Evolutionary conservation across 2,113 vertebrate genomes (phyloP).

Genomic region (Ornithorhynchus anatinus): DNA sequence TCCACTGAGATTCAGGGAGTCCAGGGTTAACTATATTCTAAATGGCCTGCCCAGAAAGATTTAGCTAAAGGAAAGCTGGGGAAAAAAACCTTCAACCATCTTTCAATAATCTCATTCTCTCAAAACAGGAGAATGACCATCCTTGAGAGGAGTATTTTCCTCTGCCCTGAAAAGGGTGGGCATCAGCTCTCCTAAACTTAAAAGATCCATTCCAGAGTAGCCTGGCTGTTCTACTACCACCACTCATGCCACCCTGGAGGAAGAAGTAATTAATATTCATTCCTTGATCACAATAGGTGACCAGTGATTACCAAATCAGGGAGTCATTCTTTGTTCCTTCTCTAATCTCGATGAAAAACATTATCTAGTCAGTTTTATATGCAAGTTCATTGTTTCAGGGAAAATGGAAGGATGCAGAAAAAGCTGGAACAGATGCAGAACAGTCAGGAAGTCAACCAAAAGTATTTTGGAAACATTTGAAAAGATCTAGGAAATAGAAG

Average conservation of each 20-base stretch:
- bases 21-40: no score
- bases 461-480: conserved; percentile 35
- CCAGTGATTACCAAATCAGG: conserved; percentile 13
- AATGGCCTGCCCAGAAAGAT: no score
- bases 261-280: conserved; percentile 16
- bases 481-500: conserved; percentile 40
- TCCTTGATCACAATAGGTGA: background rate
- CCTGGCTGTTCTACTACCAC: background rate
- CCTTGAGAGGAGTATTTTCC: no score
- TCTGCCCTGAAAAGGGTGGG: no score
- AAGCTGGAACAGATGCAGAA: conserved; percentile 10
- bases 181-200: no score
- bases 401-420: background rate
- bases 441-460: conserved; percentile 13
- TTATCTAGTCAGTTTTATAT: conserved; percentile 23
- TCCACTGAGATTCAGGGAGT: no score
- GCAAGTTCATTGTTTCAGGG: conserved; percentile 24
- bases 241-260: background rate
- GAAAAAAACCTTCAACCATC: no score
- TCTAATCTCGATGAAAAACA: conserved; percentile 9
- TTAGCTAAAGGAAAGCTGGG: no score
- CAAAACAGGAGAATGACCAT: no score
- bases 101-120: no score
- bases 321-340: conserved; percentile 20
- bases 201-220: background rate